Percentiles rank a stretch among this genome's conserved stretches.
Conservation (phyloP, 2,113 vertebrate genomes). For the Muntiacus reevesi region DNA sequence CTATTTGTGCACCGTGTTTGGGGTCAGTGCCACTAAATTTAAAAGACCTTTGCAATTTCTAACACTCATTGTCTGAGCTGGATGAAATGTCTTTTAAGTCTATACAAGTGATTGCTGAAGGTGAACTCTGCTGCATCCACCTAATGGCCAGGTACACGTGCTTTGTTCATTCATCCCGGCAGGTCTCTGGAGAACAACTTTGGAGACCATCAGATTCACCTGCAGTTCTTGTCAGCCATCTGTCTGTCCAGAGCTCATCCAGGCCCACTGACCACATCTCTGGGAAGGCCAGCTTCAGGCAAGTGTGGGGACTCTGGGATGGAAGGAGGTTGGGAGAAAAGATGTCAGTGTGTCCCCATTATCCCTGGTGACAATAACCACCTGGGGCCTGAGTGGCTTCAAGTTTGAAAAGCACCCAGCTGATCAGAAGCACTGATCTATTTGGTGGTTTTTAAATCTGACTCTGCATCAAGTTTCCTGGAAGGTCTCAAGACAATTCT, state of each 20-base stretch:
- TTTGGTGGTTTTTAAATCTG: neutral
- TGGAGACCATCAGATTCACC: neutral
- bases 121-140: neutral
- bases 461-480: neutral
- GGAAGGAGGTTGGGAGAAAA: neutral
- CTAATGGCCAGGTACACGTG: neutral
- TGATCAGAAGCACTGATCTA: neutral
- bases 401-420: neutral
- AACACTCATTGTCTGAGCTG: constrained; percentile 41
- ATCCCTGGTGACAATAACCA: neutral
- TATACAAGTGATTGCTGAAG: constrained; percentile 36
- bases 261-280: neutral
- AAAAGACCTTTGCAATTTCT: constrained; percentile 43
- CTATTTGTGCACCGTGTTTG: constrained; percentile 37
- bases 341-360: neutral
- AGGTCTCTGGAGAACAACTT: neutral
- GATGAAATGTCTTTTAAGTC: constrained; percentile 42
- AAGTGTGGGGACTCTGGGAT: neutral
- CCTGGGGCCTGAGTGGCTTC: neutral
- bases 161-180: neutral
- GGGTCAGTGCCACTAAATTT: constrained; percentile 44
- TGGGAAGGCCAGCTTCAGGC: neutral
- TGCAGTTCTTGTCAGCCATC: neutral
- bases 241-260: neutral
- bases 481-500: neutral